Base-by-base conservation (phyloP, 1,140 invertebrate species). In the Lordiphosa mommai region DNA sequence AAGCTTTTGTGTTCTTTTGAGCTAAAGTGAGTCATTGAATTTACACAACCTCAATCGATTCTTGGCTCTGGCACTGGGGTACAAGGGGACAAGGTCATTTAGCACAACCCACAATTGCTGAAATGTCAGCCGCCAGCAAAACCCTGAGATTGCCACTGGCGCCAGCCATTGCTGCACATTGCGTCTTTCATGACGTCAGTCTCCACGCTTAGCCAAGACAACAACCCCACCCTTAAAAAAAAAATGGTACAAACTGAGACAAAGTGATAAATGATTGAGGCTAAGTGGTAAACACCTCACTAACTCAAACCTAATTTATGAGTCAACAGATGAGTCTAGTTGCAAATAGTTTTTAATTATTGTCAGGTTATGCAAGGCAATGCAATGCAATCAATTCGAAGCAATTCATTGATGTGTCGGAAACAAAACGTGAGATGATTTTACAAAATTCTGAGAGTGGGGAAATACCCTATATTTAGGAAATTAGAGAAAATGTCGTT, bases 11-110 rank as follows among this genome's bases (percentile, higher is more conserved):
- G n/a, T n/a, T 20, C 17, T 20, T 27, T 53, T 32, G 23, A 48
- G 33, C 30, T 29, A 34, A 40, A 37, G 20, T 53, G 29, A 56
- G 51, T 23, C 36, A 67, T 72, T 70, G 70, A 60, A 56, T 68
- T 80, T 66, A 74, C 71, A 66, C 53, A 53, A 29, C 37, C 46
- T 20, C 53, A 80, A 80, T 80, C 76, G 61, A 80, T 80, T 66
- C 56, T 58, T 74, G 74, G 57, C 69, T 73, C 47, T 38, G 53
- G 37, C 58, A n/a, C 41, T 58, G 12, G n/a, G n/a, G n/a, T n/a
- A n/a, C n/a, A n/a, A 20, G 41, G 53, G 43, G 72, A 55, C 73
- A 79, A 77, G 73, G 73, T 72, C 73, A 51, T 40, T 32, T 12
- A 36, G 56, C 30, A 40, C 34, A 41, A 53, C 34, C 33, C 44